phyloP scores from a whole-genome alignment of 2,113 vertebrate genomes.

The Irena cyanogastra region DNA sequence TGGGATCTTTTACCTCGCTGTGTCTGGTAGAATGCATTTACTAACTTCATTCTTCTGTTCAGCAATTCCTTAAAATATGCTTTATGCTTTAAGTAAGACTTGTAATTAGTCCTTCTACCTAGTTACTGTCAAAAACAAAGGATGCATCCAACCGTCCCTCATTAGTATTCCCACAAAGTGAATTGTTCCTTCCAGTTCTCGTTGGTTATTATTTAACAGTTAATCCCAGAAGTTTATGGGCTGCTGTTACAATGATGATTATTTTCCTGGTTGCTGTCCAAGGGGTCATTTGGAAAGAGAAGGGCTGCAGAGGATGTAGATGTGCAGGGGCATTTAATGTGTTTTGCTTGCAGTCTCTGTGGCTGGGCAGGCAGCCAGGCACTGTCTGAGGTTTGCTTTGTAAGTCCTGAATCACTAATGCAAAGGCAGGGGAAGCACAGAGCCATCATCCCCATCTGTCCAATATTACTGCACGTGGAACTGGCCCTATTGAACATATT shows the following conservation, averaged over 20 bases:
- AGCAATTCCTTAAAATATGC: conserved; percentile 5
- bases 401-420: conserved; percentile 36
- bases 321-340: conserved; percentile 34
- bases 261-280: conserved; percentile 34
- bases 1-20: conserved; percentile 2
- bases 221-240: conserved; percentile 27
- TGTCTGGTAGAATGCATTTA: neutral
- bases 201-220: neutral
- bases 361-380: conserved; percentile 26
- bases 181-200: neutral
- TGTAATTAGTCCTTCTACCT: conserved; percentile 14
- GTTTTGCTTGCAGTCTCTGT: conserved; percentile 33
- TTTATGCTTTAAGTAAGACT: conserved; percentile 8
- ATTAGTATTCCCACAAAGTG: neutral
- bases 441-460: conserved; percentile 51
- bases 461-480: conserved; percentile 27
- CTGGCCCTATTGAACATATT: conserved; percentile 59
- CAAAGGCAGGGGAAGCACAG: conserved; percentile 22
- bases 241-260: neutral
- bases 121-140: neutral
- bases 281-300: conserved; percentile 14
- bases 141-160: neutral
- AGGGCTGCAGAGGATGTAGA: neutral
- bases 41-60: neutral
- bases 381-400: conserved; percentile 47